Evolutionary conservation across 2,888 invertebrate genomes (phyloP).

Genomic region (Sarcophaga subvicina): DNA sequence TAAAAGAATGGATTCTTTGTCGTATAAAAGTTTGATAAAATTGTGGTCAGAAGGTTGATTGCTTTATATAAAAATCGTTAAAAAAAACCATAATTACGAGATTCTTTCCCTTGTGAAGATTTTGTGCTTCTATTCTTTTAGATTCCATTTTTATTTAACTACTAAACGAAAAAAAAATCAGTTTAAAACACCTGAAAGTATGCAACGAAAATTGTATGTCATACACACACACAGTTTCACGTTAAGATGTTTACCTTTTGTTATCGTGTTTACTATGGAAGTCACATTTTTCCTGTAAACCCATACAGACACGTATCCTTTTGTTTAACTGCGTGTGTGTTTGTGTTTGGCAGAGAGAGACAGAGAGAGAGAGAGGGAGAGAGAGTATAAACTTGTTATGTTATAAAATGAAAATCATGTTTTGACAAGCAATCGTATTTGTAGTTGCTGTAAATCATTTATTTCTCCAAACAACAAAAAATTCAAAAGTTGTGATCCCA

Average conservation of each 20-base stretch:
- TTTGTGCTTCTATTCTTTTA: too few species aligned
- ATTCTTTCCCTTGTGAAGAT: too few species aligned
- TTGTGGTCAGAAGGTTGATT: too few species aligned
- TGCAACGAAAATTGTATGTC: too few species aligned
- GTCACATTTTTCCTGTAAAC: too few species aligned
- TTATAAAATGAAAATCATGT: constrained; percentile 57
- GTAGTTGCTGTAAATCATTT: constrained; percentile 5
- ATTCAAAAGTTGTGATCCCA: neutral
- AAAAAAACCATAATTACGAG: too few species aligned
- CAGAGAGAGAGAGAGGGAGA: neutral
- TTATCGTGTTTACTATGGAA: neutral
- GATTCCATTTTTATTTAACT: too few species aligned
- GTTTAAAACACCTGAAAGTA: too few species aligned
- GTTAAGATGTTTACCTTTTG: neutral
- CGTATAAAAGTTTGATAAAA: neutral
- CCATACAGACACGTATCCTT: neutral
- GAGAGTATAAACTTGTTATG: constrained; percentile 31
- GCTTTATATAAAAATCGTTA: too few species aligned
- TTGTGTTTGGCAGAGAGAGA: neutral
- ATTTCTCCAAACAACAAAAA: neutral
- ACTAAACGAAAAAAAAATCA: too few species aligned
- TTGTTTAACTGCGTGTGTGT: neutral
- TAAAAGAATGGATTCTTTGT: constrained; percentile 15
- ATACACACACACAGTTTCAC: neutral
- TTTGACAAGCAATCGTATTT: constrained; percentile 52